Evolutionary conservation across 2,113 vertebrate species (phyloP).

Genomic region (Myxocyprinus asiaticus): DNA sequence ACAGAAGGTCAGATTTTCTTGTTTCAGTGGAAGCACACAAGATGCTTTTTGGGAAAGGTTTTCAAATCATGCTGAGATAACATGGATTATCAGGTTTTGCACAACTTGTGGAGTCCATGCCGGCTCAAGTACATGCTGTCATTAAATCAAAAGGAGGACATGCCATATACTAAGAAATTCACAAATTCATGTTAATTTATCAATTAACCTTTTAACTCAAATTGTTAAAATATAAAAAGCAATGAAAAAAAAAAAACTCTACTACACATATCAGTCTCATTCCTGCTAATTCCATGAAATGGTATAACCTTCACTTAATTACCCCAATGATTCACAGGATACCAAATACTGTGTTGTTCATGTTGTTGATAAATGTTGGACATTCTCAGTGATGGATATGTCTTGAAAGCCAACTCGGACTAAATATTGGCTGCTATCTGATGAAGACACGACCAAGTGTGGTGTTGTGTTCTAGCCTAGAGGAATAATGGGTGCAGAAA

Average conservation of each 20-base stretch:
- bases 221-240: not conserved
- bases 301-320: not conserved
- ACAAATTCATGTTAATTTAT: too few relatives aligned
- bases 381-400: not conserved
- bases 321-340: not conserved
- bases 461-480: too few relatives aligned
- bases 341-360: not conserved
- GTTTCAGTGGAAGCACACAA: too few relatives aligned
- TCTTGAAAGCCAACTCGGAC: slow-evolving; percentile 18
- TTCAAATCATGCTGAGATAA: too few relatives aligned
- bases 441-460: not conserved
- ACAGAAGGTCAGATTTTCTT: too few relatives aligned
- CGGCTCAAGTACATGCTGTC: too few relatives aligned
- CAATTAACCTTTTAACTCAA: too few relatives aligned
- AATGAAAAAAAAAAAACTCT: not conserved
- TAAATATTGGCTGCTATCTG: slow-evolving; percentile 34
- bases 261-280: not conserved
- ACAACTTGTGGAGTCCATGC: too few relatives aligned
- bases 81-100: too few relatives aligned
- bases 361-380: slow-evolving; percentile 10
- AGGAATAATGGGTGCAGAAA: slow-evolving; percentile 1
- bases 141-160: too few relatives aligned
- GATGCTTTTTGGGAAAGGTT: too few relatives aligned
- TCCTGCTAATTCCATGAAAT: not conserved
- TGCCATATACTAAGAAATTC: too few relatives aligned